These are phyloP conservation scores for Copidosoma aretas DNA, from an alignment of 2,888 invertebrate genomes.

Conservation along the genomic window DNA sequence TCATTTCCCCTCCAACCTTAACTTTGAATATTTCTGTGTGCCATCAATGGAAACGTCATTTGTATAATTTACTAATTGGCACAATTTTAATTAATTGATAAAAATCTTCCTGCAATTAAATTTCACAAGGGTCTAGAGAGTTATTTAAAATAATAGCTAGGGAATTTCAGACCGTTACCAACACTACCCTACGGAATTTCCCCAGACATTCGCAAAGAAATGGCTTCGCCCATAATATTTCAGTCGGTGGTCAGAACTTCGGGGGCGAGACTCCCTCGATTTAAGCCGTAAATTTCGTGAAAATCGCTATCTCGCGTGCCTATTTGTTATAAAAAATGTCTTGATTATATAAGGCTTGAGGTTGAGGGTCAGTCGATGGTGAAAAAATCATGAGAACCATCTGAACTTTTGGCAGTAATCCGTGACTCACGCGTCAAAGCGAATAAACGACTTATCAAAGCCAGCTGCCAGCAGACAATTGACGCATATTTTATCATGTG, in stretches of 20 bases:
- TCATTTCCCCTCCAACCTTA: background rate
- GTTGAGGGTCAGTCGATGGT: background rate
- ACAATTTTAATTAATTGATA: background rate
- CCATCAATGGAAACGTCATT: too few species aligned
- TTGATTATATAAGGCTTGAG: background rate
- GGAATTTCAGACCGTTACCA: background rate
- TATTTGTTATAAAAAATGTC: too few species aligned
- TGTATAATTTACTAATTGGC: too few species aligned
- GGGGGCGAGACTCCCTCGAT: conserved; percentile 27
- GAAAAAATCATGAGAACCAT: background rate
- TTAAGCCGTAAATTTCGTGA: background rate
- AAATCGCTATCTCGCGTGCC: too few species aligned
- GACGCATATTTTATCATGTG: background rate
- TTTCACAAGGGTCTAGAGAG: background rate
- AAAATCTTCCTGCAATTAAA: background rate
- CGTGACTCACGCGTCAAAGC: background rate
- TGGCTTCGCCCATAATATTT: conserved; percentile 39
- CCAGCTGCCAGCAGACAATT: background rate
- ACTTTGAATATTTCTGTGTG: background rate
- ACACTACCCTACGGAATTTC: background rate
- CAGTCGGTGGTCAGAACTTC: conserved; percentile 1
- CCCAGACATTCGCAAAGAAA: conserved; percentile 12
- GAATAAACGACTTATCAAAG: background rate
- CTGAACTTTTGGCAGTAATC: background rate
- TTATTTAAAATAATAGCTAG: background rate